These are phyloP conservation scores for Zaprionus lineosus DNA, from an alignment of 2,888 invertebrate species.

Conservation along the genomic window DNA sequence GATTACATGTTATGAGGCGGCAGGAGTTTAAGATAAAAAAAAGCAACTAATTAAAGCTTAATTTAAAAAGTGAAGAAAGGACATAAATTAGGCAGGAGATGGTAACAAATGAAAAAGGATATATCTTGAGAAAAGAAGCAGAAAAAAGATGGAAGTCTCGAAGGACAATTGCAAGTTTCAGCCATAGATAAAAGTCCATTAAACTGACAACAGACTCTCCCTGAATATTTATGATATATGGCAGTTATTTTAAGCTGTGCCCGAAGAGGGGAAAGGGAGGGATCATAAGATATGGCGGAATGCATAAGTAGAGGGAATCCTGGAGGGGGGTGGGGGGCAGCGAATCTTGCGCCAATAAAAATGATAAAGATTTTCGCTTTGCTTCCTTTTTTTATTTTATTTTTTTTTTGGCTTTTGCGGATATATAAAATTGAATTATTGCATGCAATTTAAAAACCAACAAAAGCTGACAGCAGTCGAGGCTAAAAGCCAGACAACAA, in stretches of 20 bases:
- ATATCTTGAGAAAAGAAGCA: too few species aligned
- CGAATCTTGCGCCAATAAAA: slow-evolving; percentile 52
- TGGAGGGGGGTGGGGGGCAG: too few species aligned
- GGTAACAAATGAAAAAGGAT: too few species aligned
- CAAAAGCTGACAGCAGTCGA: slow-evolving; percentile 72
- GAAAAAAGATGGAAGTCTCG: too few species aligned
- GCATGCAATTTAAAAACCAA: slow-evolving; percentile 76
- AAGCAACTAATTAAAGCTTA: too few species aligned
- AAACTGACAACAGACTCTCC: too few species aligned
- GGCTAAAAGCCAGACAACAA: slow-evolving; percentile 63
- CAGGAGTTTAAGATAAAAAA: too few species aligned
- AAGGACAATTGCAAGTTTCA: too few species aligned
- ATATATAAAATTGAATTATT: slow-evolving; percentile 81
- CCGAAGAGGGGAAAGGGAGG: slow-evolving; percentile 23
- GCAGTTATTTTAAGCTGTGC: slow-evolving; percentile 28
- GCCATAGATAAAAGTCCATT: too few species aligned
- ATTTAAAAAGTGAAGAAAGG: slow-evolving; percentile 18
- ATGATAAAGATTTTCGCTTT: slow-evolving; percentile 47
- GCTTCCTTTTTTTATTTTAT: background rate
- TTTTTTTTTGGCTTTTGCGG: slow-evolving; percentile 54
- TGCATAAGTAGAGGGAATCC: too few species aligned
- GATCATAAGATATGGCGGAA: background rate
- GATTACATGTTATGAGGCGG: too few species aligned
- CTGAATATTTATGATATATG: slow-evolving; percentile 16
- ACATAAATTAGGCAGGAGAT: too few species aligned